Evolutionary conservation across 2,888 invertebrate genomes (phyloP), one percentile per base, ranked within the genome.

Genomic region (Muscina levida): DNA sequence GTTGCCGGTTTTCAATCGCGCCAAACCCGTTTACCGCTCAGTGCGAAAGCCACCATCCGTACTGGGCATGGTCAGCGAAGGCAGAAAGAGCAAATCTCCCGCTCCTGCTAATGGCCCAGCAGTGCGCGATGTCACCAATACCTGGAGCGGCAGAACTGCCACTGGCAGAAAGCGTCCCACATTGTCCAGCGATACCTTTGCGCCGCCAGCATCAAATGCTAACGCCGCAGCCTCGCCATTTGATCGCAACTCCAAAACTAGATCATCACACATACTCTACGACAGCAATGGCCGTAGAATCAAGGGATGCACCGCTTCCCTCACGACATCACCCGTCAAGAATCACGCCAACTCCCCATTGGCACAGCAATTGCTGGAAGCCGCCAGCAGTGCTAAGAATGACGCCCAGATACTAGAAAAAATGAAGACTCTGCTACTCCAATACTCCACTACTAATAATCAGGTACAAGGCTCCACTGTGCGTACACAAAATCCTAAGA

Each of bases 401-500:
- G 95, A 96, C 85, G 93, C 93, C 4, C 91, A 93, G 82, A 94
- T 96, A 72, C 91, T 95, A 24, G 93, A 94, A 84, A 95, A 95
- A 88, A 94, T 96, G 91, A 95, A 95, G 86, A 94, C 94, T 77
- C 87, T 94, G 44, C 87, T 94, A n/a, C 92, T 92, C 48, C 92
- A 93, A 81, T 94, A 93, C 85, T 92, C 91, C 13, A 85, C 88
- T 10, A 85, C 84, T 77, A 86, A 88, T 48, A 77, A 46, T 17
- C 74, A 75, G 72, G 74, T 81, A 65, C 87, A 87, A 44, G 80
- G 83, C 37, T 72, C 82, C n/a, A 75, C 79, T 11, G 67, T 83
- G 26, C 44, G 71, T 79, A 56, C 72, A 48, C 76, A 78, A 71
- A 72, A 17, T 11, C 26, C 59, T 51, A 84, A 85, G 72, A 88